phyloP scores from a whole-genome alignment of 2,797 vertebrate genomes.

The Holocentrus rufus region DNA sequence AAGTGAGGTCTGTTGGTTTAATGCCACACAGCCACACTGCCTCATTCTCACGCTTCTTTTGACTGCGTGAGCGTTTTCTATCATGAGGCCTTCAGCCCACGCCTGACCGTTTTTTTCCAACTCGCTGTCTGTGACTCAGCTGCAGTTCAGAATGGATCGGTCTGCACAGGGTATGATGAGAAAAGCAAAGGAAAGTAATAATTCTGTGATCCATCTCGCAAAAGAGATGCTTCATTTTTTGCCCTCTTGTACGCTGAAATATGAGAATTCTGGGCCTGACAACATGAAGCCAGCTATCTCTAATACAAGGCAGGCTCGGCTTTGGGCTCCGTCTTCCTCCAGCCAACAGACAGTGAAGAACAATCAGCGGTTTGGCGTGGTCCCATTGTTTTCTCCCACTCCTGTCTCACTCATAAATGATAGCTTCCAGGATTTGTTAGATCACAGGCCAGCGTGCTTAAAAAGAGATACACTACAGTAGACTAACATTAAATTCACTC shows the following conservation, averaged over 20 bases:
- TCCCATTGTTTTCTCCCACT: conserved; percentile 10
- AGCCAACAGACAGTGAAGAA: conserved; percentile 28
- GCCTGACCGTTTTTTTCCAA: not conserved
- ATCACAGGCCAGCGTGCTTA: conserved; percentile 20
- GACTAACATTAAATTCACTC: not conserved
- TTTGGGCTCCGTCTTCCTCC: not conserved
- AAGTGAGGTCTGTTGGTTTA: conserved; percentile 33
- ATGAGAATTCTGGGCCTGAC: conserved; percentile 2
- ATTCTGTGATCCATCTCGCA: not conserved
- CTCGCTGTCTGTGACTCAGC: conserved; percentile 13
- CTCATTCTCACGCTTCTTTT: conserved; percentile 47
- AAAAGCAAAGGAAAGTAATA: not conserved
- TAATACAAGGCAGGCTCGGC: not conserved
- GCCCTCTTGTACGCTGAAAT: not conserved
- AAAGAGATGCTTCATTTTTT: conserved; percentile 5
- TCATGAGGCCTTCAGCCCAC: conserved; percentile 15
- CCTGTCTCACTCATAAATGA: conserved; percentile 19
- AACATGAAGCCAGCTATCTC: not conserved
- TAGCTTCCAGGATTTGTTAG: conserved; percentile 28
- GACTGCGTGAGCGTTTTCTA: conserved; percentile 31
- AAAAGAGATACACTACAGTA: conserved; percentile 8
- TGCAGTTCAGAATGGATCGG: conserved; percentile 11
- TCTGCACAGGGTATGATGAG: not conserved
- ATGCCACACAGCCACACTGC: conserved; percentile 17
- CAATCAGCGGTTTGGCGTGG: conserved; percentile 33